Base-by-base conservation (phyloP, 2,888 invertebrate species). In the Drosophila meridiana region DNA sequence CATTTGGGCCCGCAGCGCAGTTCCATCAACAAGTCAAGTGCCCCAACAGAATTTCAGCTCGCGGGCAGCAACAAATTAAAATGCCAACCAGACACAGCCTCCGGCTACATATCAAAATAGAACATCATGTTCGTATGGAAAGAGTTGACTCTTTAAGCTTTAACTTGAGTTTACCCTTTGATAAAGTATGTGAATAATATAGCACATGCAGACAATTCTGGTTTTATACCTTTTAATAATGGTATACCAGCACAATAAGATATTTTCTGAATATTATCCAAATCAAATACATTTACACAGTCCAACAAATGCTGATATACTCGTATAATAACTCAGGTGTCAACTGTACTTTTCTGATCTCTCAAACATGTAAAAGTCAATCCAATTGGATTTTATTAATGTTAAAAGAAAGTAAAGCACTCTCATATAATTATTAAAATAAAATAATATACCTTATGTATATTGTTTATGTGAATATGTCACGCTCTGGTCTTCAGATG, bases 21-120 rank as follows among this genome's bases (percentile, higher is more conserved):
- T 47, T 48, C 53, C 73, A 69, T 75, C 72, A 66, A 61, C 47
- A 61, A 70, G 69, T 76, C 75, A 62, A 79, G 79, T 71, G 68
- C 30, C 42, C 56, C 55, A n/a, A 60, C 45, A 59, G 56, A 80
- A 57, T 53, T 53, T 66, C 47, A 56, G 53, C 52, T 60, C 43
- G 28, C 8, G 43, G 50, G 61, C 43, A 42, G 52, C 65, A 62
- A 64, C 13, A 62, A 67, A 61, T 60, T 58, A 63, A 60, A 76
- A 73, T 32, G 43, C 52, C 62, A 55, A 8, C 7, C 58, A 56
- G 52, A 66, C 47, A 60, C 14, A 61, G 56, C 57, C 48, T 8
- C 47, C 45, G 50, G 59, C 59, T 8, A 36, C 26, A 57, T 45
- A 34, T 20, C n/a, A 8, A 30, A 7, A 59, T 48, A 11, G 34